Percentiles rank a stretch among this genome's conserved stretches.
These are phyloP conservation scores for Ovis canadensis DNA, from an alignment of 2,113 vertebrate genomes.

Conservation along the genomic window DNA sequence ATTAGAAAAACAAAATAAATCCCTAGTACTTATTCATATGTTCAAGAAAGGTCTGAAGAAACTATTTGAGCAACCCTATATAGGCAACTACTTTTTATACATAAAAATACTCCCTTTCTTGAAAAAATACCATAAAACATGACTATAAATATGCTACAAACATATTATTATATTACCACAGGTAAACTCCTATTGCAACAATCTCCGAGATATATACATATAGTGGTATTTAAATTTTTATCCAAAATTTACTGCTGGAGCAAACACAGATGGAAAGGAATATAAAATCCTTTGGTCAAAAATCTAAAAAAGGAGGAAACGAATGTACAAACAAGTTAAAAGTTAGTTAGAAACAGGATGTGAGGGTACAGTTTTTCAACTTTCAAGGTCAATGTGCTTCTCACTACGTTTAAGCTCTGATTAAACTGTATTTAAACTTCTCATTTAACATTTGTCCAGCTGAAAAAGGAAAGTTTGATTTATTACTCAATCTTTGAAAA, in stretches of 20 bases:
- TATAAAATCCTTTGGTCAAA: neutral
- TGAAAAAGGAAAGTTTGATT: neutral
- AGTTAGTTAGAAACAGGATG: neutral
- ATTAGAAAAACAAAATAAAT: neutral
- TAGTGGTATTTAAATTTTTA: neutral
- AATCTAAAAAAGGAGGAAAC: neutral
- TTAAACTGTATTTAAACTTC: neutral
- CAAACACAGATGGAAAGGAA: neutral
- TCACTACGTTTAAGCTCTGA: neutral
- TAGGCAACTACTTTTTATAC: neutral
- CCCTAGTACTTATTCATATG: neutral
- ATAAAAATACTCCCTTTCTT: neutral
- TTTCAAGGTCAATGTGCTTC: neutral
- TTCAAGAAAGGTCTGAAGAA: neutral
- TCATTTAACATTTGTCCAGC: neutral
- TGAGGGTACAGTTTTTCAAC: neutral
- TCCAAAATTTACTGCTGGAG: neutral
- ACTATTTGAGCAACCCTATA: neutral
- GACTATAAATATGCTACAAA: neutral
- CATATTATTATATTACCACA: neutral
- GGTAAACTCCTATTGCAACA: neutral
- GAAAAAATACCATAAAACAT: neutral
- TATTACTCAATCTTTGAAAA: slow-evolving; percentile 30
- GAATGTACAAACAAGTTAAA: neutral
- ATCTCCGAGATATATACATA: neutral